Base-by-base conservation (phyloP, 2,888 invertebrate genomes). In the Tipula confusa region DNA sequence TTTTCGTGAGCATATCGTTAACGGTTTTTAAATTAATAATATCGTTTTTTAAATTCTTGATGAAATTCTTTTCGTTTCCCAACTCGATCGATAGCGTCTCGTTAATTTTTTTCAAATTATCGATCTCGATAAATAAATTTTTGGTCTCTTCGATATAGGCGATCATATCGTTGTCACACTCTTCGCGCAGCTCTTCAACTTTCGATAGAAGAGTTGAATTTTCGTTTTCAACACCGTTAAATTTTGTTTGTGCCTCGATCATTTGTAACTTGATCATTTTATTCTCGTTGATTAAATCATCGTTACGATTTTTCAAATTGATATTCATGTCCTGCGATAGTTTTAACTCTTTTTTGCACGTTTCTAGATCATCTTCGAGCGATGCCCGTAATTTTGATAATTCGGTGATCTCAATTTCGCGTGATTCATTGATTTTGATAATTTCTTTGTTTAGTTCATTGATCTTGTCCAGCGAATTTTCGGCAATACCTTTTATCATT, bases 21-120 rank as follows among this genome's bases (percentile, higher is more conserved):
- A 89, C 88, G 80, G 88, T 87, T 79, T 87, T 88, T 85, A 89
- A 88, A 82, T 88, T 88, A 24, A 87, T 84, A 79, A 90, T 85
- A 85, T 90, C 90, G 13, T 87, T 86, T 85, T 89, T 88, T 83
- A 89, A 86, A 7, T 87, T 87, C 0, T 87, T 87, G n/a, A 89
- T 89, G 2, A 89, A 86, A 13, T 88, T 88, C 48, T 89, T 88
- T 84, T 89, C 89, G 84, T 87, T 88, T 82, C 88, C 87, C 85
- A 89, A 85, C 83, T 89, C 89, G 80, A 87, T 87, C 85, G 87
- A 87, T 29, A 89, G 85, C 0, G 89, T 88, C 79, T 87, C 88
- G 29, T 89, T 88, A 84, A 89, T 89, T 36, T 87, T 87, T 80
- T 87, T 87, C 83, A 89, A 84, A 29, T 87, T 87, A 82, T 89